Evolutionary conservation across 1,140 invertebrate genomes (phyloP).

Genomic region (Artemia franciscana): DNA sequence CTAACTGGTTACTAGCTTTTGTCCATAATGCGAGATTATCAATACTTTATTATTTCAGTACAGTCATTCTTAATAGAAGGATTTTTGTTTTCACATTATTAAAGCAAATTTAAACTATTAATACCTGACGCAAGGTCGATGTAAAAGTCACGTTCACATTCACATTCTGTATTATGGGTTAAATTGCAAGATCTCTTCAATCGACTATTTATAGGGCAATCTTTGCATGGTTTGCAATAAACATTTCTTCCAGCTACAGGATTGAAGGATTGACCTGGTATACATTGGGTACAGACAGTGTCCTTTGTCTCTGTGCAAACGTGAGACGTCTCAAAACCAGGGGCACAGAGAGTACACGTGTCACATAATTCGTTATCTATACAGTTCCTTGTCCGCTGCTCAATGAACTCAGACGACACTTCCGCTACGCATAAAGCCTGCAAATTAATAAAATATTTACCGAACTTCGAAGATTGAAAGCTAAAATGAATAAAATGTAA

Average conservation of each 20-base stretch:
- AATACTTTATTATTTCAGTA: no score
- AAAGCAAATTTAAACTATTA: no score
- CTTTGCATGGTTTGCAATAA: slow-evolving; percentile 11
- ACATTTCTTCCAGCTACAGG: slow-evolving; percentile 1
- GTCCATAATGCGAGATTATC: no score
- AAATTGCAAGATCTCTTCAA: slow-evolving; percentile 11
- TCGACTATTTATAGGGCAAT: slow-evolving; percentile 10
- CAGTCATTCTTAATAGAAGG: no score
- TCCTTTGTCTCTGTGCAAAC: not conserved
- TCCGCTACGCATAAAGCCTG: not conserved
- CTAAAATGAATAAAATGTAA: no score
- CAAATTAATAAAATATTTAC: no score
- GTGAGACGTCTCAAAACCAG: not conserved
- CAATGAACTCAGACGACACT: not conserved
- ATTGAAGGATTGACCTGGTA: slow-evolving; percentile 6
- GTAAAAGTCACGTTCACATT: slow-evolving; percentile 13
- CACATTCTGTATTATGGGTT: slow-evolving; percentile 14
- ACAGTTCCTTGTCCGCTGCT: not conserved
- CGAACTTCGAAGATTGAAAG: no score
- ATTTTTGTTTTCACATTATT: no score
- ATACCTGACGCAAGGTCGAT: slow-evolving; percentile 6
- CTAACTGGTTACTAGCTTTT: no score
- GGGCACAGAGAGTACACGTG: not conserved
- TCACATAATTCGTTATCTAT: not conserved
- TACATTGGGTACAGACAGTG: slow-evolving; percentile 8